These are phyloP conservation scores for Thomomys bottae DNA, from an alignment of 2,113 vertebrate genomes.

Conservation along the genomic window DNA sequence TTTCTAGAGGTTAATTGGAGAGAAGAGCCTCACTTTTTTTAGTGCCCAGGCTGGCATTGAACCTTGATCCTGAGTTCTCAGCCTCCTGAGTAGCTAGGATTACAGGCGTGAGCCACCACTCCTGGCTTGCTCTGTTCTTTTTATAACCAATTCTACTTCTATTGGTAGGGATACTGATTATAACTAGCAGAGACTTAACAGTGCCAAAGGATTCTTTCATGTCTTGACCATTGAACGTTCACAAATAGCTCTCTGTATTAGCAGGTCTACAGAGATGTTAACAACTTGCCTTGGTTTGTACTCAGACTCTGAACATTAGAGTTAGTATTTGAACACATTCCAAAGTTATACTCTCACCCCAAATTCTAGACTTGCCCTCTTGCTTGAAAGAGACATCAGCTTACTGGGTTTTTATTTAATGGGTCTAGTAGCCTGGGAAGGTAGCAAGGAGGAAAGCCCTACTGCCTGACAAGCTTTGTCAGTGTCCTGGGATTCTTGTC, in stretches of 20 bases:
- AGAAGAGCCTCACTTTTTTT: too few relatives aligned
- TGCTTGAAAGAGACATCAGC: background rate
- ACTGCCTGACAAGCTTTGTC: background rate
- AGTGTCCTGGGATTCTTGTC: background rate
- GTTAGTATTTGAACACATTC: background rate
- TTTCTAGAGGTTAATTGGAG: too few relatives aligned
- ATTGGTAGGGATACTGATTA: background rate
- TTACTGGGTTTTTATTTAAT: background rate
- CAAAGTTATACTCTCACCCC: background rate
- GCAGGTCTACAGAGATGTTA: background rate
- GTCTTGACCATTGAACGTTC: background rate
- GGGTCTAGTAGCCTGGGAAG: background rate
- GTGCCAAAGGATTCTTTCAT: conserved; percentile 12
- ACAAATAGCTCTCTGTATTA: background rate
- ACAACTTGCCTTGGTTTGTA: background rate
- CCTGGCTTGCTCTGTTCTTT: background rate
- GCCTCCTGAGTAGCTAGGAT: too few relatives aligned
- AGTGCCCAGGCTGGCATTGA: too few relatives aligned
- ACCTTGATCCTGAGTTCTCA: too few relatives aligned
- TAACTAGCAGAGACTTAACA: background rate
- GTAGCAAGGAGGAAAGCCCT: background rate
- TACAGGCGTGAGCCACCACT: too few relatives aligned
- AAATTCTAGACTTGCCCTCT: background rate
- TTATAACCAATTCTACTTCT: background rate
- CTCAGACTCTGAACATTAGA: background rate